Conservation (phyloP, 2,888 invertebrate genomes). For the Acleris emargana region DNA sequence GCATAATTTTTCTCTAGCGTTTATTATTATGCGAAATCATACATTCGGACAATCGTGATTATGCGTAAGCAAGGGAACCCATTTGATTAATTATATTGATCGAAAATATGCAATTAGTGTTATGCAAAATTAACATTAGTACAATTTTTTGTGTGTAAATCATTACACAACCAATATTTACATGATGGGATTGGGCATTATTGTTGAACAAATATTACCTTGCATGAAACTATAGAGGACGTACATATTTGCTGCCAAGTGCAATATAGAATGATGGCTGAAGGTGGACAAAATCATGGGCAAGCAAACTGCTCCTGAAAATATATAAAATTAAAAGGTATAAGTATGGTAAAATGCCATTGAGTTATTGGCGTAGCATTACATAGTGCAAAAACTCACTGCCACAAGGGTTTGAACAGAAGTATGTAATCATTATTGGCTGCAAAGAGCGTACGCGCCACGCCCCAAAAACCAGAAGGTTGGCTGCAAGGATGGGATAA, state of each 20-base stretch:
- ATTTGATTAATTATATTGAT: too few relatives aligned
- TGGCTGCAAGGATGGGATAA: constrained; percentile 90
- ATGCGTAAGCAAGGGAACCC: too few relatives aligned
- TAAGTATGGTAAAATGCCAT: too few relatives aligned
- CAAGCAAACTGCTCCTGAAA: constrained; percentile 88
- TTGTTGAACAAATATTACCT: constrained; percentile 52
- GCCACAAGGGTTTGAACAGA: constrained; percentile 91
- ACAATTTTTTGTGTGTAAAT: too few relatives aligned
- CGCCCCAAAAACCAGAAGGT: constrained; percentile 90
- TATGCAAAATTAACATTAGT: too few relatives aligned
- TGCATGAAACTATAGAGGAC: constrained; percentile 94
- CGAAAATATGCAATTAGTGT: too few relatives aligned
- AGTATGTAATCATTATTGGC: constrained; percentile 91
- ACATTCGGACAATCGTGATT: too few relatives aligned
- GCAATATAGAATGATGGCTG: constrained; percentile 94
- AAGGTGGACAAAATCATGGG: constrained; percentile 98
- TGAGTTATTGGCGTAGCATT: not conserved
- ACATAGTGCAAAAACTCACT: constrained; percentile 78
- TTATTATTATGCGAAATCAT: too few relatives aligned
- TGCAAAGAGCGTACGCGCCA: constrained; percentile 91
- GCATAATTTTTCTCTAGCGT: too few relatives aligned
- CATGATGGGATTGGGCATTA: not conserved
- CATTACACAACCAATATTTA: not conserved
- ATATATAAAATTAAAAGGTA: constrained; percentile 31
- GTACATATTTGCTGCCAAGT: constrained; percentile 97